These are phyloP conservation scores for Cerceris rybyensis DNA, from an alignment of 2,888 invertebrate species.

Conservation along the genomic window DNA sequence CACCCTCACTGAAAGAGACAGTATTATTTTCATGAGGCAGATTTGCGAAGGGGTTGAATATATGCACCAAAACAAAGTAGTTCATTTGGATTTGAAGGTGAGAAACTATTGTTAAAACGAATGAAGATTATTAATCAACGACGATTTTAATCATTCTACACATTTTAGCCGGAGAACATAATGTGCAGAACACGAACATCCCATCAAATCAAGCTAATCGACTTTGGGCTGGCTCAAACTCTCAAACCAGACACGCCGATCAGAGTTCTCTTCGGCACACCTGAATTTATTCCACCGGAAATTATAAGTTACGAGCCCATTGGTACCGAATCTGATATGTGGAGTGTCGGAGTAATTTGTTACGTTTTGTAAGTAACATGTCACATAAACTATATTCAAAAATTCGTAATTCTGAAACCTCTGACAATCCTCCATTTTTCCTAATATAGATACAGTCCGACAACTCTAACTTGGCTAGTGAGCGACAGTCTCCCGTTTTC, in stretches of 20 bases:
- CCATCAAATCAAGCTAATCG: conserved; percentile 95
- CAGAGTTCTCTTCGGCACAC: conserved; percentile 92
- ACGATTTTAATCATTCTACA: not conserved
- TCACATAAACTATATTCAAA: not conserved
- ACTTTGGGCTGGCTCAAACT: conserved; percentile 94
- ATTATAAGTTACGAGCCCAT: conserved; percentile 95
- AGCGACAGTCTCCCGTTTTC: too few relatives aligned
- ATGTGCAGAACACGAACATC: conserved; percentile 94
- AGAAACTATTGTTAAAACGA: conserved; percentile 29
- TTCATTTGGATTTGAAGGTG: conserved; percentile 95
- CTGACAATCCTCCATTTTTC: not conserved
- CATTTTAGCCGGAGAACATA: conserved; percentile 93
- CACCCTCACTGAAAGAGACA: conserved; percentile 91
- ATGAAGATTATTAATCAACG: not conserved
- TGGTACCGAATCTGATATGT: conserved; percentile 94
- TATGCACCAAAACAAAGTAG: conserved; percentile 92
- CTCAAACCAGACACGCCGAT: conserved; percentile 87
- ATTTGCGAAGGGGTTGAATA: conserved; percentile 95
- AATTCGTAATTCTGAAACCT: not conserved
- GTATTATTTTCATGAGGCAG: conserved; percentile 93
- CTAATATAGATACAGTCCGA: not conserved
- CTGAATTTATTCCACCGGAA: conserved; percentile 96
- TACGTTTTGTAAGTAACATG: conserved; percentile 91
- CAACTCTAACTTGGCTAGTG: too few relatives aligned
- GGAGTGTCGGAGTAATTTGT: conserved; percentile 96